A percentile compares a stretch with the other conserved stretches of the same genome.
These are phyloP conservation scores for Campoletis raptor DNA, from an alignment of 2,888 invertebrate species.

Conservation along the genomic window DNA sequence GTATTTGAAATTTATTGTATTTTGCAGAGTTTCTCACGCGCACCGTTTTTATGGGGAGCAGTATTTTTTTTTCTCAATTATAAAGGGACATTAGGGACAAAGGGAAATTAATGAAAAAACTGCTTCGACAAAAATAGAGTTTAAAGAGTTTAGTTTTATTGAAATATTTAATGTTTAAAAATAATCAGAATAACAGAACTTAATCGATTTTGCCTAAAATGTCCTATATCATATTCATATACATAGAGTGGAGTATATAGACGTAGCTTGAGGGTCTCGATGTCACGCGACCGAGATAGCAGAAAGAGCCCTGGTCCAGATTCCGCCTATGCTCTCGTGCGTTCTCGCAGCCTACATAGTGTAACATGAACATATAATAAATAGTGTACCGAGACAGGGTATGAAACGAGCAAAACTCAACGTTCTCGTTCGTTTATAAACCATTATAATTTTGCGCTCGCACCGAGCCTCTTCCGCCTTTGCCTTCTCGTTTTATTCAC, in stretches of 20 bases:
- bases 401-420: constrained; percentile 62
- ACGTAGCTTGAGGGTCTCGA: constrained; percentile 63
- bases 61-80: too few relatives aligned
- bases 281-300: constrained; percentile 70
- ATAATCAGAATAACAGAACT: neutral
- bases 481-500: constrained; percentile 42
- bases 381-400: constrained; percentile 57
- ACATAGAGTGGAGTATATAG: constrained; percentile 32
- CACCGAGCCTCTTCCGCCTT: constrained; percentile 57
- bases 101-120: too few relatives aligned
- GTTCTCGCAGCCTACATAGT: constrained; percentile 71
- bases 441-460: constrained; percentile 72
- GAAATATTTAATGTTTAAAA: too few relatives aligned
- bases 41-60: too few relatives aligned
- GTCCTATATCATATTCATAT: constrained; percentile 1
- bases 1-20: neutral
- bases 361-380: constrained; percentile 37
- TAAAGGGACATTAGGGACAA: too few relatives aligned
- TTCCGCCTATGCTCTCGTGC: constrained; percentile 70
- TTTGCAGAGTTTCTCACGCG: too few relatives aligned
- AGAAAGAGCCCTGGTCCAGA: constrained; percentile 67
- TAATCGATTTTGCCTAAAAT: neutral
- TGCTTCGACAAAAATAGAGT: too few relatives aligned
- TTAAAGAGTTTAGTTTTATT: neutral
- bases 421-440: constrained; percentile 65